Conservation (phyloP, 1,140 invertebrate species). For the Diabrotica virgifera region DNA sequence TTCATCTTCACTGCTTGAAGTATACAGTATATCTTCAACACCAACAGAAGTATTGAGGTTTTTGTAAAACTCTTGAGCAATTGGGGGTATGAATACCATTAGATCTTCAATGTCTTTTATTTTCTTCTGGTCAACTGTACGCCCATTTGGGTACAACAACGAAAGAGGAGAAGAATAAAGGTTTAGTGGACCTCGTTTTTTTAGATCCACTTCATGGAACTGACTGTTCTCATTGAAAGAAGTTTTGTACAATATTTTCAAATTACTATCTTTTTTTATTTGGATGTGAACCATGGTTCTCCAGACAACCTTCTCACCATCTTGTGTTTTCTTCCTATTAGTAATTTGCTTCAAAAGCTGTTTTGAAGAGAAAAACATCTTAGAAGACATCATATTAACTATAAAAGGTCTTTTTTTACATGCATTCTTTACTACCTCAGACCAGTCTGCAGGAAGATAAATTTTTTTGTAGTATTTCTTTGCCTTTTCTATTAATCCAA, state of each 20-base stretch:
- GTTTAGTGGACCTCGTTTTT: not conserved
- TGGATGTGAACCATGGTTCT: not conserved
- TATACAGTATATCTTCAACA: no score
- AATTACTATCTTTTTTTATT: no score
- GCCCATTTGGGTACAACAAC: not conserved
- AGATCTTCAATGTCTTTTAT: not conserved
- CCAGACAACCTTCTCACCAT: not conserved
- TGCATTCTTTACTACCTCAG: constrained; percentile 6
- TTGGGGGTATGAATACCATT: not conserved
- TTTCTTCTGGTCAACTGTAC: not conserved
- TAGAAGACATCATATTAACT: constrained; percentile 3
- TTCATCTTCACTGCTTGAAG: no score
- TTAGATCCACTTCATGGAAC: not conserved
- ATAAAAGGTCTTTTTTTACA: constrained; percentile 9
- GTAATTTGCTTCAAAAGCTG: not conserved
- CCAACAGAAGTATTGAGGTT: not conserved
- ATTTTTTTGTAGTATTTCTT: constrained; percentile 13
- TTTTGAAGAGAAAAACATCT: constrained; percentile 7
- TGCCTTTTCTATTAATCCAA: constrained; percentile 14
- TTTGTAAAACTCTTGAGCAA: not conserved
- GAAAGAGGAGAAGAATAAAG: not conserved
- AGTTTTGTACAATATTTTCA: not conserved
- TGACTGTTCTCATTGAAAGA: not conserved
- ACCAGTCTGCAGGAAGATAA: constrained; percentile 6
- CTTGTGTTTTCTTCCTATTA: not conserved